Evolutionary conservation across 2,888 invertebrate species (phyloP), one percentile per base, ranked within the genome.

Genomic region (Oxytorus armatus): DNA sequence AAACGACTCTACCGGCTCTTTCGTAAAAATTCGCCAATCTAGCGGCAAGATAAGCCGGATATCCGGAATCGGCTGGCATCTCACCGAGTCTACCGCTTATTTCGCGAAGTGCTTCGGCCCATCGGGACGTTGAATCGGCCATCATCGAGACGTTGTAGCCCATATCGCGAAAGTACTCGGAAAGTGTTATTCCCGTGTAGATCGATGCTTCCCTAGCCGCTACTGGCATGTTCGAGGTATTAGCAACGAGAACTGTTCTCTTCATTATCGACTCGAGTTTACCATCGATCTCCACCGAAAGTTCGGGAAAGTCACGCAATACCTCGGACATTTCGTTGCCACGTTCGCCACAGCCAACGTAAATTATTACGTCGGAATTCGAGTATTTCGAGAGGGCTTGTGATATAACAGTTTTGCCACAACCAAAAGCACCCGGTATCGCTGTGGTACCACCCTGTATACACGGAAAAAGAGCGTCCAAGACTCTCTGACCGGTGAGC

Each of bases 131-230:
- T n/a, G 95, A 96, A 89, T 96, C 96, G 83, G 95, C 96, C 95
- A 96, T 95, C 95, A 96, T 95, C 65, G 95, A 97, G 53, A 99
- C 99, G 92, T 99, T 97, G 95, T 98, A 98, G 89, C 99, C 99
- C 98, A 98, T 98, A 93, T 97, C 96, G 87, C 96, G 95, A 96
- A 98, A 99, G 93, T 99, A 99, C 93, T 99, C 99, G 18, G 98
- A 98, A 8, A 99, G 93, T 0, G 98, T 99, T 93, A 99, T 99
- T 86, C 97, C 98, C 80, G 99, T 99, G 93, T 99, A 99, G 92
- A 99, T 99, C 92, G 99, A 99, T 70, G 99, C 99, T 93, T 99
- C 99, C 92, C 99, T 95, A 91, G 99, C 99, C 86, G 99, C 99
- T 79, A 99, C 99, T 90, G 99, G 99, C 99, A 96, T 96, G 93